phyloP scores from a whole-genome alignment of 2,888 invertebrate species.

The Drosophila mimetica region DNA sequence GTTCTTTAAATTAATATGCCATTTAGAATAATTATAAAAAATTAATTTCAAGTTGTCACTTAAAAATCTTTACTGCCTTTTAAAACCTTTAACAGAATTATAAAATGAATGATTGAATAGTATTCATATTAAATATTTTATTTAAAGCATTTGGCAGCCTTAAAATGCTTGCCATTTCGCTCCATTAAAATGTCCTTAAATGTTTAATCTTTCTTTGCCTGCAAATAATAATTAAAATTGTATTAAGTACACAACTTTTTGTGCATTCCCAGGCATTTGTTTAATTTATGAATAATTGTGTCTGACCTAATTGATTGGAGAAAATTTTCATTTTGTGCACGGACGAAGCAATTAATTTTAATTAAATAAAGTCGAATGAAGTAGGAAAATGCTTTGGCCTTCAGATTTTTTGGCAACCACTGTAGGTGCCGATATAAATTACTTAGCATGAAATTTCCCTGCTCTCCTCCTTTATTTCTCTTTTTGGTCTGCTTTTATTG shows the following conservation, averaged over 20 bases:
- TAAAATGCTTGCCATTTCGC: no score
- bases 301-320: slow-evolving; percentile 13
- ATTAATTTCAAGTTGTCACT: no score
- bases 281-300: slow-evolving; percentile 15
- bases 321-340: not conserved
- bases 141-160: no score
- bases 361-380: not conserved
- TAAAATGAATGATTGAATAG: no score
- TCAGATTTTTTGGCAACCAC: slow-evolving; percentile 6
- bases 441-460: slow-evolving; percentile 63
- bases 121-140: not conserved
- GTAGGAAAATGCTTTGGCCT: not conserved
- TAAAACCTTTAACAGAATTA: no score
- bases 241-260: slow-evolving; percentile 13
- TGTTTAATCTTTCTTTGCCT: not conserved
- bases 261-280: slow-evolving; percentile 1
- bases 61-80: no score
- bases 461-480: slow-evolving; percentile 9
- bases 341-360: not conserved
- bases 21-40: no score
- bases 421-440: slow-evolving; percentile 56
- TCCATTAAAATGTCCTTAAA: not conserved
- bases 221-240: slow-evolving; percentile 1
- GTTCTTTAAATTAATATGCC: no score
- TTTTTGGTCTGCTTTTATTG: slow-evolving; percentile 1